phyloP scores from a whole-genome alignment of 37 sponge, comb jelly and placozoan genomes.

The Hexactinellida sp. region DNA sequence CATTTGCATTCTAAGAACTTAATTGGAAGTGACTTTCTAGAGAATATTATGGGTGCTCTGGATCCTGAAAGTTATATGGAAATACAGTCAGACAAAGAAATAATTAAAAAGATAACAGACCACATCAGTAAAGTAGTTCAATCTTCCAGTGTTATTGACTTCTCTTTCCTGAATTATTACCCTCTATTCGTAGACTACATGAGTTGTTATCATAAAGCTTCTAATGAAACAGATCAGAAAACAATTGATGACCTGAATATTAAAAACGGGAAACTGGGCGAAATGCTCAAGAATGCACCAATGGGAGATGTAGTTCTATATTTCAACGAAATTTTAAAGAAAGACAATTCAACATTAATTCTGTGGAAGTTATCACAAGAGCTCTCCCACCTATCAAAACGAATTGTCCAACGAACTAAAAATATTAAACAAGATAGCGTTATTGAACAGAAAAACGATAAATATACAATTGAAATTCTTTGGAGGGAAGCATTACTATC shows the following conservation, averaged over 20 bases:
- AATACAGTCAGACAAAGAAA: not conserved
- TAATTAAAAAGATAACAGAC: not conserved
- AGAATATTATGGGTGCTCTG: not conserved
- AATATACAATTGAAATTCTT: not conserved
- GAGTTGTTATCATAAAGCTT: not conserved
- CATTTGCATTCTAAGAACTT: not conserved
- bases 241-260: not conserved
- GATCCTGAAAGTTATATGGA: not conserved
- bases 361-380: slow-evolving; percentile 10
- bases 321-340: not conserved
- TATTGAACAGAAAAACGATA: not conserved
- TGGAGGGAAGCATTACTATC: not conserved
- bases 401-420: not conserved
- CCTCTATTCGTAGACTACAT: not conserved
- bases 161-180: not conserved
- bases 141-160: not conserved
- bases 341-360: not conserved
- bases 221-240: not conserved
- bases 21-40: not conserved
- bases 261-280: not conserved
- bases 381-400: not conserved
- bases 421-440: too few species aligned
- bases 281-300: not conserved
- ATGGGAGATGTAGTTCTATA: not conserved
- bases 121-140: not conserved